These are phyloP conservation scores for Enoplosus armatus DNA, from an alignment of 2,797 vertebrate species.

Conservation along the genomic window DNA sequence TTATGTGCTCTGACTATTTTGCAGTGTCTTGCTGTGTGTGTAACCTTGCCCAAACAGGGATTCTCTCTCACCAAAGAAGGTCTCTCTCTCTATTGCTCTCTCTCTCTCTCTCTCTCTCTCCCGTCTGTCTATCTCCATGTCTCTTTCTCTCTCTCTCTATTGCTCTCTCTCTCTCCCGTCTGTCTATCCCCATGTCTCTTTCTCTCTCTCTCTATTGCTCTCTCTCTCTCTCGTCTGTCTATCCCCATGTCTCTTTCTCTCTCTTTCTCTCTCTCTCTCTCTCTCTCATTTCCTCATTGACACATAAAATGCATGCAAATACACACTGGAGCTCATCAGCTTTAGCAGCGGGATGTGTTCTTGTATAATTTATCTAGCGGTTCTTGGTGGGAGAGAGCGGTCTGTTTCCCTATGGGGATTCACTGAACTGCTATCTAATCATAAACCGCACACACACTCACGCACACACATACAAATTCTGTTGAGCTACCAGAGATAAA, in stretches of 20 bases:
- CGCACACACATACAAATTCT: conserved; percentile 10
- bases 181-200: too few species aligned
- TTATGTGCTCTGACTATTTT: conserved; percentile 76
- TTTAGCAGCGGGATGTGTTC: conserved; percentile 35
- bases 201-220: not conserved
- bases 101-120: not conserved
- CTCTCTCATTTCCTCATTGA: not conserved
- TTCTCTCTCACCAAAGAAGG: conserved; percentile 3
- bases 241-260: not conserved
- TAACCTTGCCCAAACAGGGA: conserved; percentile 45
- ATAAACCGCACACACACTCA: conserved; percentile 23
- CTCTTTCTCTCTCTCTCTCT: not conserved
- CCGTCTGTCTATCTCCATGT: not conserved
- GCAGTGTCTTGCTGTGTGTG: conserved; percentile 53
- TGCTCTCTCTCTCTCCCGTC: not conserved
- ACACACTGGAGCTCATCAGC: conserved; percentile 33
- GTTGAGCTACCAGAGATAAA: conserved; percentile 16
- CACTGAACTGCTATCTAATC: conserved; percentile 46
- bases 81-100: not conserved
- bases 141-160: not conserved
- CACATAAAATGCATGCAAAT: conserved; percentile 6
- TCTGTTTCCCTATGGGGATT: conserved; percentile 40
- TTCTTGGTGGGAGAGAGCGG: conserved; percentile 27
- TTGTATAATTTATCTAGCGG: conserved; percentile 38
- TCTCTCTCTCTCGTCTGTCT: not conserved